Conservation (phyloP, 2,888 invertebrate genomes). For the Onthophagus sagittarius region DNA sequence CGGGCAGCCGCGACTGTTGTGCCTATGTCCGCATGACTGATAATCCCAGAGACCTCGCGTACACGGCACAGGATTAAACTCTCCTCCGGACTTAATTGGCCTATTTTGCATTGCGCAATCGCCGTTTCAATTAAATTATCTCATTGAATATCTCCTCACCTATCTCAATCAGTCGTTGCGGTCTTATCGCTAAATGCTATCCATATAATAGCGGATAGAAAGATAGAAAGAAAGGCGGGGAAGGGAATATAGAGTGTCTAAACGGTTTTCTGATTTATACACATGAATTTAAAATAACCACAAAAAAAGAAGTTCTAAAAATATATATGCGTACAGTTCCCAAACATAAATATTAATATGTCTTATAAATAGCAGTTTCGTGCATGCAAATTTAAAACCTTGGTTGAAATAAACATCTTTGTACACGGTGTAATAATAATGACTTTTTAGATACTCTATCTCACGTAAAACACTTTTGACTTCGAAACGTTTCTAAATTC, state of each 20-base stretch:
- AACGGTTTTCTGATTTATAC: not conserved
- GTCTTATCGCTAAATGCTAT: too few relatives aligned
- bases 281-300: not conserved
- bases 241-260: not conserved
- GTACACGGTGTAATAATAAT: not conserved
- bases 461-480: not conserved
- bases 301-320: not conserved
- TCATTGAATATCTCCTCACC: not conserved
- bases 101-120: not conserved
- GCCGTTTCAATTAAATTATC: not conserved
- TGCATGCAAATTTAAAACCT: not conserved
- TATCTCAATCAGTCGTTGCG: not conserved
- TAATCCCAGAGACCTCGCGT: not conserved
- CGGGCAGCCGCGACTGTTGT: not conserved
- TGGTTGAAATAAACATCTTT: not conserved
- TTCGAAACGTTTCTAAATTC: too few relatives aligned
- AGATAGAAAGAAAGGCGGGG: too few relatives aligned
- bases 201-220: too few relatives aligned
- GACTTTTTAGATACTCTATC: not conserved
- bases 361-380: not conserved
- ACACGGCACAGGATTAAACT: not conserved
- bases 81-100: not conserved
- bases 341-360: not conserved
- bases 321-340: not conserved
- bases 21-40: constrained; percentile 1